Evolutionary conservation across 92 coral and sea anemone species (phyloP).

Genomic region (Umimayanthus kanabou): DNA sequence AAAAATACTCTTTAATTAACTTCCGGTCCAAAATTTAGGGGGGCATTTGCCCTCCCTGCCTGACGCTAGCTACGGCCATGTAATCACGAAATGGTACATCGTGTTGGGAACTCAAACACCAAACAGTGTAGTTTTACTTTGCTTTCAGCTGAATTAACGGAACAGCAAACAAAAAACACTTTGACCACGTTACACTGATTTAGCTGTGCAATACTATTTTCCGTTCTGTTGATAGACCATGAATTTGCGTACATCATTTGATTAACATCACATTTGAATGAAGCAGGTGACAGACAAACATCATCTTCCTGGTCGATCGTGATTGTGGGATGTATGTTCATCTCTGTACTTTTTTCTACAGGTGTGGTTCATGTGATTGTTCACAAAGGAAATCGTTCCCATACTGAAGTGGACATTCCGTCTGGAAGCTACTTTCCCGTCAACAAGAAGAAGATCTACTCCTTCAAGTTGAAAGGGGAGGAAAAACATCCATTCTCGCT

Average conservation of each 20-base stretch:
- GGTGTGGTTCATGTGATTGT: constrained; percentile 51
- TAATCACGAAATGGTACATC: too few species aligned
- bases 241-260: background rate
- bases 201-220: background rate
- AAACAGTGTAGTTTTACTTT: too few species aligned
- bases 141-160: too few species aligned
- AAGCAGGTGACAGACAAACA: background rate
- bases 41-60: too few species aligned
- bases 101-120: too few species aligned
- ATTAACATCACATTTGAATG: background rate
- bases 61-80: too few species aligned
- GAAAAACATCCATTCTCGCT: constrained; percentile 47
- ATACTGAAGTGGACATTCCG: constrained; percentile 56
- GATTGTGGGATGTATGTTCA: background rate
- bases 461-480: constrained; percentile 51
- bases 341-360: background rate
- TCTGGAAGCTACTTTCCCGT: constrained; percentile 64
- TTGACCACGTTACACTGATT: too few species aligned
- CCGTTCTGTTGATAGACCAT: background rate
- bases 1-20: too few species aligned
- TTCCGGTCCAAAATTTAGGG: too few species aligned
- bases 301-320: background rate
- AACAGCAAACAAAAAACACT: too few species aligned
- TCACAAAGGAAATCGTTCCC: constrained; percentile 34
- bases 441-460: constrained; percentile 44